A percentile compares a stretch with the other conserved stretches of the same genome.
Conservation (phyloP, 2,113 vertebrate species). For the Paratilapia polleni region DNA sequence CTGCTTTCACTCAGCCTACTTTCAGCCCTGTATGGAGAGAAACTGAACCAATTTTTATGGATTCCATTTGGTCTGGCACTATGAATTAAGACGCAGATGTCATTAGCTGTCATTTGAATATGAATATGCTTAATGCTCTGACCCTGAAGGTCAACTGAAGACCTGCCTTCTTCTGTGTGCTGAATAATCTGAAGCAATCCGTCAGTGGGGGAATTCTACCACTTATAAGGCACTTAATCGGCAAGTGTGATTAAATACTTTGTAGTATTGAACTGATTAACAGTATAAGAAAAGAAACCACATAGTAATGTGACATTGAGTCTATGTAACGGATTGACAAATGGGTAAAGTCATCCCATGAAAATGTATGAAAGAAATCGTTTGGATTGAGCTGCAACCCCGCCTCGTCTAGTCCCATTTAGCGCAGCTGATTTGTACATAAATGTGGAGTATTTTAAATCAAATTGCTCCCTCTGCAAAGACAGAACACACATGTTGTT, state of each 20-base stretch:
- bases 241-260: constrained; percentile 22
- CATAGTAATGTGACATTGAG: background rate
- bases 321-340: background rate
- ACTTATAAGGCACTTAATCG: background rate
- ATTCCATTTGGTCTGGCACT: background rate
- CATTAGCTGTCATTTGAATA: constrained; percentile 27
- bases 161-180: background rate
- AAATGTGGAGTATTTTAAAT: constrained; percentile 17
- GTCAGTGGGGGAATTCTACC: background rate
- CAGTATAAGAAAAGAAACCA: background rate
- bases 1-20: constrained; percentile 10
- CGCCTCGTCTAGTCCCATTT: constrained; percentile 4
- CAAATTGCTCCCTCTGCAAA: constrained; percentile 27
- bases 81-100: constrained; percentile 8
- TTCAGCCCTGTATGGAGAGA: constrained; percentile 11
- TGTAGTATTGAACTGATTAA: constrained; percentile 6
- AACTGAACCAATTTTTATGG: constrained; percentile 1
- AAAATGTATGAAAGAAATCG: background rate
- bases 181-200: background rate
- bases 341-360: background rate
- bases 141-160: constrained; percentile 22
- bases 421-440: constrained; percentile 9
- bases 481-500: constrained; percentile 20
- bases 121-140: constrained; percentile 17
- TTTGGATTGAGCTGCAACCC: background rate